Evolutionary conservation across 2,888 invertebrate species (phyloP).

Genomic region (Keiferia lycopersicella): DNA sequence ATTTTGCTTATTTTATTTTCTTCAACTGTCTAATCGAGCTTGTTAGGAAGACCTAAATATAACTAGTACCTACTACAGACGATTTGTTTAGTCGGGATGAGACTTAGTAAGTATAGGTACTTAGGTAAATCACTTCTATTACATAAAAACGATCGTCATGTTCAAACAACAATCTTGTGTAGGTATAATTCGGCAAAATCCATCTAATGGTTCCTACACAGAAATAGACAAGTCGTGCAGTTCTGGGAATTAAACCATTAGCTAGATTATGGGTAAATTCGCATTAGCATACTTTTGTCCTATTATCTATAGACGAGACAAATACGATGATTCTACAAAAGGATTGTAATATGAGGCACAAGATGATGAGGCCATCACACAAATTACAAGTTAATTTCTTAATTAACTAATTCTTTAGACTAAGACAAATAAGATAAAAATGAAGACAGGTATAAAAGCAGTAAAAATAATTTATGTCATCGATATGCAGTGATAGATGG

Average conservation of each 20-base stretch:
- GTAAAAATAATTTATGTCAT: neutral
- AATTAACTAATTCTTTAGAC: neutral
- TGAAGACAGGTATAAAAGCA: neutral
- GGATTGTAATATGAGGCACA: neutral
- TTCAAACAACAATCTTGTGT: neutral
- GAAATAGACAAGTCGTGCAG: neutral
- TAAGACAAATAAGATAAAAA: neutral
- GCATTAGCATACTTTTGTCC: conserved; percentile 1
- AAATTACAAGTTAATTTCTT: too few relatives aligned
- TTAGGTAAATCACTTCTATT: neutral
- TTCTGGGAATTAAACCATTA: neutral
- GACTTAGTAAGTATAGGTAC: too few relatives aligned
- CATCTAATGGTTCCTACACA: neutral
- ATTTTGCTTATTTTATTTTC: too few relatives aligned
- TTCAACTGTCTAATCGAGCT: too few relatives aligned
- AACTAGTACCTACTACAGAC: too few relatives aligned
- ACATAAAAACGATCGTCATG: conserved; percentile 1
- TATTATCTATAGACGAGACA: neutral
- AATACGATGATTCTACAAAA: conserved; percentile 1
- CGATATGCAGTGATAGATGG: neutral
- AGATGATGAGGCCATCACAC: neutral
- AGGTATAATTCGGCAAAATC: too few relatives aligned
- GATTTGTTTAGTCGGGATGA: too few relatives aligned
- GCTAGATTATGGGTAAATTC: conserved; percentile 1
- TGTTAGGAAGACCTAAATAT: too few relatives aligned